Evolutionary conservation across 2,113 vertebrate genomes (phyloP), one percentile per base, ranked within the genome.

Genomic region (Dromaius novaehollandiae): DNA sequence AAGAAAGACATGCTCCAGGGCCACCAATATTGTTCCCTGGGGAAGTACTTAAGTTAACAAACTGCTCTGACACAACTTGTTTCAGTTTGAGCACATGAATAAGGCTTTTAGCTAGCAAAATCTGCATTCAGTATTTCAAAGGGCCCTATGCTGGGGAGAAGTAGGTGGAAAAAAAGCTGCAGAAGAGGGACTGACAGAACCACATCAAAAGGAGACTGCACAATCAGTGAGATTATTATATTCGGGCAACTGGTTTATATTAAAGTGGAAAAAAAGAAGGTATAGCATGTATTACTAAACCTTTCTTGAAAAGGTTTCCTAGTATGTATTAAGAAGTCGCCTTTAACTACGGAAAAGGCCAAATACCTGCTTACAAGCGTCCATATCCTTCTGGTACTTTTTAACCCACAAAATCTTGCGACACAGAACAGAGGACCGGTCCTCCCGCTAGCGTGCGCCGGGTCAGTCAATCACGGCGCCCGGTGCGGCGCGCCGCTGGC

Each of bases 161-260:
- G 12, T 66, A 66, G 0, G 26, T 2, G 25, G 42, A 75, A 58
- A 19, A 34, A 81, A 71, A 85, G n/a, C 12, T 69, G n/a, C 44
- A 38, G 7, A 75, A 64, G 46, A 78, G 19, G 58, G n/a, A 50
- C 32, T 10, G 44, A 50, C 21, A 34, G 28, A 53, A 78, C 28
- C 26, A 0, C 42, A 51, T 5, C 81, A 36, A 25, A 75, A 25
- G 74, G 60, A 51, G 28, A 13, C 13, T 6, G 15, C 5, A 18
- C 1, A 2, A 74, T 3, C 34, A 44, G 8, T 1, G 42, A 60
- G 13, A 56, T 16, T 74, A 17, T 16, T 71, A 55, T 28, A 16
- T 2, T 13, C 1, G 13, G 30, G 24, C 40, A 5, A 11, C 0
- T 12, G 42, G 17, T 15, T 90, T 60, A 34, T 0, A 28, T 0